Evolutionary conservation across 2,888 invertebrate genomes (phyloP).

Genomic region (Eupithecia centaureata): DNA sequence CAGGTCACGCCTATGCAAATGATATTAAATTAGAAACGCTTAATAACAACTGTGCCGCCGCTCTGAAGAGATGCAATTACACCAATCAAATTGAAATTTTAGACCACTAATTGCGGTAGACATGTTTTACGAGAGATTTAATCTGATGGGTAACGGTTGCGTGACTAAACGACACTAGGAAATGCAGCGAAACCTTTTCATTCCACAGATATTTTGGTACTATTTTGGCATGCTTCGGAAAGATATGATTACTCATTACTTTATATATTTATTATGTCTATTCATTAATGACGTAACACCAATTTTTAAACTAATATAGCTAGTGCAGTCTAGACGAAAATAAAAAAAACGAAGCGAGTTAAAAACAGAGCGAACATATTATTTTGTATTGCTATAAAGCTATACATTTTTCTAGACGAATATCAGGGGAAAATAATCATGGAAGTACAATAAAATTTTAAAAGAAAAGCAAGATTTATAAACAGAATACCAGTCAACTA

Average conservation of each 20-base stretch:
- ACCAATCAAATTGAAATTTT: constrained; percentile 83
- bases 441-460: background rate
- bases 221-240: background rate
- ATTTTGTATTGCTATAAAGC: too few relatives aligned
- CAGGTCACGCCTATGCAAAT: constrained; percentile 83
- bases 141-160: constrained; percentile 55
- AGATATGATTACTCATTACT: too few relatives aligned
- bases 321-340: too few relatives aligned
- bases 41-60: constrained; percentile 81
- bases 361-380: too few relatives aligned
- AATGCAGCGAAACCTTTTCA: constrained; percentile 20
- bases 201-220: background rate
- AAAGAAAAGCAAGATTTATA: background rate
- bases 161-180: constrained; percentile 37
- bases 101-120: constrained; percentile 78
- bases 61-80: constrained; percentile 82
- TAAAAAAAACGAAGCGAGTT: too few relatives aligned
- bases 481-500: background rate
- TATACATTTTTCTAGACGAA: too few relatives aligned
- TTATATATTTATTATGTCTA: too few relatives aligned
- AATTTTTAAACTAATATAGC: too few relatives aligned
- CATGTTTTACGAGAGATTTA: constrained; percentile 70
- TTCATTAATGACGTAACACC: too few relatives aligned
- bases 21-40: constrained; percentile 83
- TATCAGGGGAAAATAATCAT: too few relatives aligned